These are phyloP conservation scores for Orgyia antiqua DNA, from an alignment of 2,888 invertebrate species.

Conservation along the genomic window DNA sequence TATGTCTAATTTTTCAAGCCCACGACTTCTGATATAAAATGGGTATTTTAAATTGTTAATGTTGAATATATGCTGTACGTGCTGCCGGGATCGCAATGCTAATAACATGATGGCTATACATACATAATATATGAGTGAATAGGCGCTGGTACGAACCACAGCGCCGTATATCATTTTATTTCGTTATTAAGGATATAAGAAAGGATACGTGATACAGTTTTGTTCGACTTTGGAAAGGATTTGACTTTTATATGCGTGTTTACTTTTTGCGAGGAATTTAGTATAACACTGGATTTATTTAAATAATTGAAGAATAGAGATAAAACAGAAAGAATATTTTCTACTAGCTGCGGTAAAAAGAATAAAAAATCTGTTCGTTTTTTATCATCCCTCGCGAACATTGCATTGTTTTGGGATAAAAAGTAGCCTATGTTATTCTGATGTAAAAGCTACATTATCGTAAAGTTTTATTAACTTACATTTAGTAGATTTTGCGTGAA, in stretches of 20 bases:
- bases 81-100: slow-evolving; percentile 14
- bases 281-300: no score
- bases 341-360: no score
- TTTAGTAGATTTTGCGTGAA: no score
- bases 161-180: slow-evolving; percentile 20
- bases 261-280: background rate
- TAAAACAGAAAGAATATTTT: no score
- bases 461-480: no score
- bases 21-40: slow-evolving; percentile 9
- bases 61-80: slow-evolving; percentile 22
- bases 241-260: slow-evolving; percentile 1
- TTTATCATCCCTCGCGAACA: no score
- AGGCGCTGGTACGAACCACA: slow-evolving; percentile 2
- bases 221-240: background rate
- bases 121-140: slow-evolving; percentile 10
- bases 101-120: slow-evolving; percentile 11
- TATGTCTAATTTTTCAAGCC: background rate
- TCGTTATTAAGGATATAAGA: slow-evolving; percentile 15
- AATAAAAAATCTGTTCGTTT: no score
- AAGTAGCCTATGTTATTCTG: no score
- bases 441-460: no score
- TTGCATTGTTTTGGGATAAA: no score
- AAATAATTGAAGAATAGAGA: no score
- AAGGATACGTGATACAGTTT: slow-evolving; percentile 1
- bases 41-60: slow-evolving; percentile 26